Evolutionary conservation across 1,140 invertebrate genomes (phyloP), one percentile per base, ranked within the genome.

Genomic region (Delia radicum): DNA sequence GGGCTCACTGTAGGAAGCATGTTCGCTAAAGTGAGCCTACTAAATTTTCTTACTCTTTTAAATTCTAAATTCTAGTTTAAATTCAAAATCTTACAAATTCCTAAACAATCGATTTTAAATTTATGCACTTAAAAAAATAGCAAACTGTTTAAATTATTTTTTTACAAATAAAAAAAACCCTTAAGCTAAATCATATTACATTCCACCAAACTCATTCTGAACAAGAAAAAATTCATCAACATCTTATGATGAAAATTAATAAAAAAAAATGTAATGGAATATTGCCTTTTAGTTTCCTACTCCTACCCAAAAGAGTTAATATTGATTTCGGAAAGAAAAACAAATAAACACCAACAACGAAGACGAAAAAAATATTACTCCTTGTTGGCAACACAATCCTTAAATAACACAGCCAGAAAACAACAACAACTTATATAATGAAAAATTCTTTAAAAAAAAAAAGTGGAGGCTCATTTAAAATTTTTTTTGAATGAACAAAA

Each of bases 221-320:
- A n/a, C n/a, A n/a, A n/a, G n/a, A n/a, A 42, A 42, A 8, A 42
- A 42, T 13, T 42, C 37, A 42, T 42, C 37, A 42, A 42, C 37
- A 42, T 42, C 10, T 42, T 8, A 42, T 42, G 37, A 42, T 42
- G 37, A 3, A 55, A 55, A 55, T 55, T 18, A 55, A 55, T 21
- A 21, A 21, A 55, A 55, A 55, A 6, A 55, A 55, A 55, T 15
- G 46, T 18, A 48, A 48, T 55, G 3, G 48, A 55, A 55, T 21
- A 55, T 55, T 55, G 48, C 48, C 48, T 55, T 55, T 55, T 21
- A 55, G n/a, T 55, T 55, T 55, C 48, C 48, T 55, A 55, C 48
- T 55, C 48, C 18, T 55, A 21, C 48, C 48, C 4, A 18, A 55
- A 55, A 55, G 48, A 55, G 48, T 55, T 55, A 55, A 55, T 55